phyloP scores from a whole-genome alignment of 2,888 invertebrate species.

The Sarcophaga rosellei region DNA sequence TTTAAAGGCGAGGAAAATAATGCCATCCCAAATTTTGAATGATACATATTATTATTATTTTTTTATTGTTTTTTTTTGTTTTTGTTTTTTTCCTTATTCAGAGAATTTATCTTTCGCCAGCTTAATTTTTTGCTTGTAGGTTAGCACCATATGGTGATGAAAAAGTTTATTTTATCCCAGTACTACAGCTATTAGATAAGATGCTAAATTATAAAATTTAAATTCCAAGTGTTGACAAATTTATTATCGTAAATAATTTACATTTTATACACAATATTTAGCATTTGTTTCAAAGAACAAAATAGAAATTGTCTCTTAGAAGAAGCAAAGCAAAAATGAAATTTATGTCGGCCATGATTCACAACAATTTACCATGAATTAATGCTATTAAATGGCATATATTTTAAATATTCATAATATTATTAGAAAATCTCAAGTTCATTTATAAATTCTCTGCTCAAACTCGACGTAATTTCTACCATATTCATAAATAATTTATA shows the following conservation, averaged over 20 bases:
- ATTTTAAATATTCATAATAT: not conserved
- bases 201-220: slow-evolving; percentile 43
- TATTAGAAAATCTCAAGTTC: not conserved
- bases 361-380: slow-evolving; percentile 5
- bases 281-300: slow-evolving; percentile 16
- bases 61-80: not conserved
- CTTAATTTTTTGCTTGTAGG: not conserved
- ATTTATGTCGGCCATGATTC: slow-evolving; percentile 35
- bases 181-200: not conserved
- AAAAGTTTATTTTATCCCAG: not conserved
- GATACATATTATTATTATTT: too few relatives aligned
- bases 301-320: slow-evolving; percentile 12
- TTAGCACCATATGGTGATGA: slow-evolving; percentile 63
- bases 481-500: not conserved
- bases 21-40: not conserved
- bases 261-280: slow-evolving; percentile 22
- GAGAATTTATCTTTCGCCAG: not conserved
- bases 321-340: not conserved
- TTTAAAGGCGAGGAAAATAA: slow-evolving; percentile 33
- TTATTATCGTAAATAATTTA: slow-evolving; percentile 57
- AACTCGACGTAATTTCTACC: not conserved
- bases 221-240: slow-evolving; percentile 56
- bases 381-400: not conserved
- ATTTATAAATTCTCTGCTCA: not conserved
- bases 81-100: not conserved